A percentile compares a stretch with the other conserved stretches of the same genome.
phyloP scores from a whole-genome alignment of 1,140 invertebrate genomes.

The Sycobia sp. region DNA sequence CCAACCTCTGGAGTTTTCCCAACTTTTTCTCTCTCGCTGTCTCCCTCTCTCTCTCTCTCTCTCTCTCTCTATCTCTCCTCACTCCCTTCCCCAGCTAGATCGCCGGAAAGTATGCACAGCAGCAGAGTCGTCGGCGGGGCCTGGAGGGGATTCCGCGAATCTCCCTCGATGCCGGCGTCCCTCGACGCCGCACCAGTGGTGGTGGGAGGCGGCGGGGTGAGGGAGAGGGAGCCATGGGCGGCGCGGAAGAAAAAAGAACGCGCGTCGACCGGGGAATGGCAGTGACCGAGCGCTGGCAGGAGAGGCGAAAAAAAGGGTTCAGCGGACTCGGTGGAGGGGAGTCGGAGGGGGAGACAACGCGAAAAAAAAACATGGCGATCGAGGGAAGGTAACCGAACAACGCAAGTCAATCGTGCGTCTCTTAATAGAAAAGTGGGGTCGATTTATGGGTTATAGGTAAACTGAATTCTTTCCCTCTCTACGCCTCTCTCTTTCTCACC shows the following conservation, averaged over 20 bases:
- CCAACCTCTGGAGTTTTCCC: slow-evolving; percentile 3
- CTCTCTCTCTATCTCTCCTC: too few relatives aligned
- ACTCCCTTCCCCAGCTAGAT: slow-evolving; percentile 13
- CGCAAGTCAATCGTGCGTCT: slow-evolving; percentile 59
- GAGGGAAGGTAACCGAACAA: slow-evolving; percentile 53
- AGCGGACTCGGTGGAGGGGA: neutral
- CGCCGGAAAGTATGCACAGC: slow-evolving; percentile 34
- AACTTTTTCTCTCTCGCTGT: slow-evolving; percentile 17
- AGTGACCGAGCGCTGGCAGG: neutral
- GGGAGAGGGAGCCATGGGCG: too few relatives aligned
- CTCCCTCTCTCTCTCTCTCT: too few relatives aligned
- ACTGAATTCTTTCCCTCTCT: slow-evolving; percentile 39
- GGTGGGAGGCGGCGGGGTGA: too few relatives aligned
- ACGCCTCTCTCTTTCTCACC: slow-evolving; percentile 17
- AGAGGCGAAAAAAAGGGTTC: slow-evolving; percentile 3
- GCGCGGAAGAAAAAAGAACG: too few relatives aligned
- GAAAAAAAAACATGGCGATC: slow-evolving; percentile 30
- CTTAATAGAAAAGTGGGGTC: slow-evolving; percentile 61
- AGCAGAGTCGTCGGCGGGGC: too few relatives aligned
- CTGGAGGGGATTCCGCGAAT: slow-evolving; percentile 29
- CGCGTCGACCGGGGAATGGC: too few relatives aligned
- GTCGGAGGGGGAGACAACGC: slow-evolving; percentile 1
- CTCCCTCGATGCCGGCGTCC: slow-evolving; percentile 16
- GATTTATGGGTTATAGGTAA: slow-evolving; percentile 61
- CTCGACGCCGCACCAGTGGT: too few relatives aligned